A percentile compares a stretch with the other conserved stretches of the same genome.
phyloP scores from a whole-genome alignment of 1,140 invertebrate genomes.

The Scaptomyza hsui region DNA sequence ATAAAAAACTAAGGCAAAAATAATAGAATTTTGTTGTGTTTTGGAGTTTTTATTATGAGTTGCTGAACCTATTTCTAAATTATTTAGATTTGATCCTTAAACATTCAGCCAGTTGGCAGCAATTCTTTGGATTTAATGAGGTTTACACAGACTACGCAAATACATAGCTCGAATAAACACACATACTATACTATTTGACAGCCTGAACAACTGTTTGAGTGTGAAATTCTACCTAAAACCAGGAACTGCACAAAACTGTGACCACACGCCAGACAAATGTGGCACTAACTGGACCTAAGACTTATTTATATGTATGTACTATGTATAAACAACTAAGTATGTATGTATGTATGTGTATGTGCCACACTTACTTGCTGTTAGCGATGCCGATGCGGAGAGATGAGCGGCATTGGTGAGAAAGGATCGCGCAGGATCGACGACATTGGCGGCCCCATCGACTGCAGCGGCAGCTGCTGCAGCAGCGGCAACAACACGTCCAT shows the following conservation, averaged over 20 bases:
- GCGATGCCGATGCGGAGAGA: conserved; percentile 84
- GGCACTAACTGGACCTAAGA: conserved; percentile 2
- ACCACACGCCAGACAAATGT: conserved; percentile 35
- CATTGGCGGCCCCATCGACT: conserved; percentile 32
- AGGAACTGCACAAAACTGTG: conserved; percentile 18
- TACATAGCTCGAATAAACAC: conserved; percentile 15
- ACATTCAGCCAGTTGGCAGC: conserved; percentile 44
- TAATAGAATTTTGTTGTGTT: too few relatives aligned
- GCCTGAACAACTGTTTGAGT: conserved; percentile 33
- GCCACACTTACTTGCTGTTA: conserved; percentile 85
- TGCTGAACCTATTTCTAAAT: neutral
- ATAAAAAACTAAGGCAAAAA: too few relatives aligned
- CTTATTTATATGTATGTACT: neutral
- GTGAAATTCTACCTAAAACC: conserved; percentile 59
- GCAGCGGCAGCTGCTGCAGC: conserved; percentile 58
- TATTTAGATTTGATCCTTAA: neutral
- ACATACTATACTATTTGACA: neutral
- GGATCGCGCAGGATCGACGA: conserved; percentile 49
- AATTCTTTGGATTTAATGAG: conserved; percentile 9
- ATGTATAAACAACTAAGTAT: neutral
- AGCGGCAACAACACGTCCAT: conserved; percentile 59
- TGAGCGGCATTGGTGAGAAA: conserved; percentile 43
- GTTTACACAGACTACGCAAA: conserved; percentile 73
- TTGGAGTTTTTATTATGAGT: neutral
- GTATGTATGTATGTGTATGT: neutral